A percentile compares a stretch with the other conserved stretches of the same genome.
phyloP scores from a whole-genome alignment of 2,888 invertebrate genomes.

The Megaustenia siamemsis region DNA sequence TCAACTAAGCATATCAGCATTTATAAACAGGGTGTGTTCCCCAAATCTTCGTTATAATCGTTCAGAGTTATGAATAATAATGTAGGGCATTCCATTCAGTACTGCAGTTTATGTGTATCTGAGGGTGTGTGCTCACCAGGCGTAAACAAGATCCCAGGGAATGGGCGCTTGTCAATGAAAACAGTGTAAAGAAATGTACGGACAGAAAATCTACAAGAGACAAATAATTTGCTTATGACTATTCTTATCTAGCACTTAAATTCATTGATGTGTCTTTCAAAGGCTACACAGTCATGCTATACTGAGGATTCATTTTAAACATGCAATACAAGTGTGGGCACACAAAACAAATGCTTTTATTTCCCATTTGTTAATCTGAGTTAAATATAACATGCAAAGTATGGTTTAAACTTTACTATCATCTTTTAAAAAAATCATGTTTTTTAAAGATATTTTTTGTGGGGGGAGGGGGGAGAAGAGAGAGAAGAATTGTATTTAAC shows the following conservation, averaged over 20 bases:
- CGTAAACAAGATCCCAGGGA: neutral
- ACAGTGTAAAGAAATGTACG: neutral
- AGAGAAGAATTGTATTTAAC: no score
- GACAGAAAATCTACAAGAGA: no score
- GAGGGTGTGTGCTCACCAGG: neutral
- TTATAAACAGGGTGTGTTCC: neutral
- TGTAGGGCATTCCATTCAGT: slow-evolving; percentile 2
- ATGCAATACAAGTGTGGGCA: no score
- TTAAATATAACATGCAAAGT: no score
- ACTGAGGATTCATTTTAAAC: no score
- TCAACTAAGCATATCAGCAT: neutral
- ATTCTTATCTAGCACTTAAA: neutral
- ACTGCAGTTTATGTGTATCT: neutral
- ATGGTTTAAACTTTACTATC: no score
- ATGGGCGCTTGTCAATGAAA: slow-evolving; percentile 1
- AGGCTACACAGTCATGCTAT: neutral
- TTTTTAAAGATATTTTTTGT: no score
- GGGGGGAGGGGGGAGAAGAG: no score
- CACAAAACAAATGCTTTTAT: no score
- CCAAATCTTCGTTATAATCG: neutral
- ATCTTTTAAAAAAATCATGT: no score
- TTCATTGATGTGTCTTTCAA: neutral
- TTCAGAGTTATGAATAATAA: neutral
- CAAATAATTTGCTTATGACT: neutral
- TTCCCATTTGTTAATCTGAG: no score